Conservation (phyloP, 2,888 invertebrate species). For the Homarus gammarus region DNA sequence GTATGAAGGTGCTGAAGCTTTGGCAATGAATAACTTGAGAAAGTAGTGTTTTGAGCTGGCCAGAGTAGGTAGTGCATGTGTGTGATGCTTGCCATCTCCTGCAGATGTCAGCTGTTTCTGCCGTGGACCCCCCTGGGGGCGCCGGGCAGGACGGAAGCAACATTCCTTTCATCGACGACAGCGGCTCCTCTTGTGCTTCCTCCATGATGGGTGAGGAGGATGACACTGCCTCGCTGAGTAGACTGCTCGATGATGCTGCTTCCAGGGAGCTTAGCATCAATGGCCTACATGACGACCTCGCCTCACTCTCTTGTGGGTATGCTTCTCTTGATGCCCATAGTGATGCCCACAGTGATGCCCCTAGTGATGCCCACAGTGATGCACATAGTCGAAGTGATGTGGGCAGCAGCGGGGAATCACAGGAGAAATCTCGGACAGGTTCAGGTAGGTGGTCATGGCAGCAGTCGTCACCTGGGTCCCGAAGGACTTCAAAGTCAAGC, state of each 20-base stretch:
- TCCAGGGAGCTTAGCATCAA: constrained; percentile 74
- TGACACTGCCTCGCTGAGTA: constrained; percentile 67
- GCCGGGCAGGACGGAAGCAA: constrained; percentile 36
- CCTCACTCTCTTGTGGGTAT: constrained; percentile 74
- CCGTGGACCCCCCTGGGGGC: constrained; percentile 47
- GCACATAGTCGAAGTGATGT: constrained; percentile 35
- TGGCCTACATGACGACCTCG: constrained; percentile 71
- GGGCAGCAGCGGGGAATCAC: constrained; percentile 36
- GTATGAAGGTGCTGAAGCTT: background rate
- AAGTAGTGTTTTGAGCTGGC: background rate
- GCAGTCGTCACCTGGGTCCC: constrained; percentile 61
- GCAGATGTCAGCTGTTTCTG: constrained; percentile 57
- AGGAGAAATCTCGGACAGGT: constrained; percentile 49
- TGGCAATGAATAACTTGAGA: background rate
- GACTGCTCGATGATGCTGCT: constrained; percentile 71
- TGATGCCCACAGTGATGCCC: constrained; percentile 40
- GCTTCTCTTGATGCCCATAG: constrained; percentile 68
- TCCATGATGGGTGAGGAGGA: constrained; percentile 70
- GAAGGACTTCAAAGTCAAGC: constrained; percentile 74
- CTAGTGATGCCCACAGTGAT: constrained; percentile 29
- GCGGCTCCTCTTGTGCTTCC: constrained; percentile 74
- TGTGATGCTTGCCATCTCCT: constrained; percentile 37
- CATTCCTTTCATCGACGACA: constrained; percentile 75
- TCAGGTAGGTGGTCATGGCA: constrained; percentile 66
- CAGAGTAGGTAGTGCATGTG: constrained; percentile 31